Percentiles rank a stretch among this genome's conserved stretches.
Evolutionary conservation across 2,888 invertebrate genomes (phyloP).

Genomic region (Phengaris arion): DNA sequence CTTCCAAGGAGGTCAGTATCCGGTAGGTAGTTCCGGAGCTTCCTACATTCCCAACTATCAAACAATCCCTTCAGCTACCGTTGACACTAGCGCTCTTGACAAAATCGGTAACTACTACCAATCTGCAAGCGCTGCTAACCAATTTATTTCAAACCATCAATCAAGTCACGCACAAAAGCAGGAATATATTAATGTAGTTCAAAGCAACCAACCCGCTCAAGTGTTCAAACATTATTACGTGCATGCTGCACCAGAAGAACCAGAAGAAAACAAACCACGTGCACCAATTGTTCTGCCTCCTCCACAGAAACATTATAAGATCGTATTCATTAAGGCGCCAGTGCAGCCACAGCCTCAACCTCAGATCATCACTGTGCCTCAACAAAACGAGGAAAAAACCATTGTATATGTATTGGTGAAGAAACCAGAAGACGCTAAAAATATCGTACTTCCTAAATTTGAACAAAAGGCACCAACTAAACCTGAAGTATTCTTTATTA

Average conservation of each 20-base stretch:
- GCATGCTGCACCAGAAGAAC: conserved; percentile 71
- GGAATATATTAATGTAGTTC: conserved; percentile 44
- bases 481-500: conserved; percentile 89
- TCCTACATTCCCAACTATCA: conserved; percentile 41
- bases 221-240: conserved; percentile 80
- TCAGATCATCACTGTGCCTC: conserved; percentile 82
- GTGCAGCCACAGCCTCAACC: conserved; percentile 81
- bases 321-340: conserved; percentile 89
- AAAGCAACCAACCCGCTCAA: conserved; percentile 82
- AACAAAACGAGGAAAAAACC: conserved; percentile 86
- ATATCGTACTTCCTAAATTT: conserved; percentile 82
- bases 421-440: conserved; percentile 85
- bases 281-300: conserved; percentile 80
- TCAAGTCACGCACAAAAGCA: conserved; percentile 43
- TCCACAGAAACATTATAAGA: conserved; percentile 88
- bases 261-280: conserved; percentile 76
- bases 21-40: conserved; percentile 32
- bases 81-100: conserved; percentile 38
- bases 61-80: conserved; percentile 38
- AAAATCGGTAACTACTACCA: conserved; percentile 41
- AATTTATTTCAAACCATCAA: conserved; percentile 45
- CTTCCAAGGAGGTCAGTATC: conserved; percentile 37
- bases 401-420: conserved; percentile 88
- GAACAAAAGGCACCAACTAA: conserved; percentile 85
- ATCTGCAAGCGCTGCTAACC: conserved; percentile 40